Base-by-base conservation (phyloP, 2,888 invertebrate genomes). In the Nemoura dubitans region DNA sequence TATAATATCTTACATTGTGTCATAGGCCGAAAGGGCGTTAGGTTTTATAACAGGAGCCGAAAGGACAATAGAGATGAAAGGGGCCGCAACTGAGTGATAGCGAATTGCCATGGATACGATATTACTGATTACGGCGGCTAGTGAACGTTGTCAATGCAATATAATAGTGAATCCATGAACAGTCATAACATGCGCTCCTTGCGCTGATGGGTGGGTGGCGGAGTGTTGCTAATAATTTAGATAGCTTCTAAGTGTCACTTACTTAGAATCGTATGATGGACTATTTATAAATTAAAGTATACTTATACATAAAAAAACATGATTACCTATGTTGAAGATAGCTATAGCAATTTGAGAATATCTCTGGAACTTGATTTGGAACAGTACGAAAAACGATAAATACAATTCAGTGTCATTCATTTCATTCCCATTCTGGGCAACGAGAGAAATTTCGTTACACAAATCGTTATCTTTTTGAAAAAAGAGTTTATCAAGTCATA, bases 11-110 rank as follows among this genome's bases (percentile, higher is more conserved):
- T 59, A 59, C 16, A 14, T 59, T 59, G 59, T 59, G 59, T 59
- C 59, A 59, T 21, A 10, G 59, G 59, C 59, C 59, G 16, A 59
- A 29, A 81, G 30, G 81, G 28, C 30, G 81, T 81, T 30, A n/a
- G 81, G 81, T 29, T 81, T 81, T 81, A 81, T 81, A 27, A 81
- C 81, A 81, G 81, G 29, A 81, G 81, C 81, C 16, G 81, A 81
- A 30, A 81, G 28, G 81, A 81, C 81, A 29, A 29, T 81, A 29
- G 81, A 81, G 30, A 81, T 81, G 30, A 81, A 81, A 81, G 30
- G 30, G 3, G 81, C 81, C 81, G 81, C 81, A 14, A 0, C 29
- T 29, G 81, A 29, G 81, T 81, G 81, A 81, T 81, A 81, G 30
- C 81, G 30, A 36, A 36, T 29, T 29, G 21, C 28, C 81, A 29